These are phyloP conservation scores for Chroicocephalus ridibundus DNA, from an alignment of 2,113 vertebrate species.

Conservation along the genomic window DNA sequence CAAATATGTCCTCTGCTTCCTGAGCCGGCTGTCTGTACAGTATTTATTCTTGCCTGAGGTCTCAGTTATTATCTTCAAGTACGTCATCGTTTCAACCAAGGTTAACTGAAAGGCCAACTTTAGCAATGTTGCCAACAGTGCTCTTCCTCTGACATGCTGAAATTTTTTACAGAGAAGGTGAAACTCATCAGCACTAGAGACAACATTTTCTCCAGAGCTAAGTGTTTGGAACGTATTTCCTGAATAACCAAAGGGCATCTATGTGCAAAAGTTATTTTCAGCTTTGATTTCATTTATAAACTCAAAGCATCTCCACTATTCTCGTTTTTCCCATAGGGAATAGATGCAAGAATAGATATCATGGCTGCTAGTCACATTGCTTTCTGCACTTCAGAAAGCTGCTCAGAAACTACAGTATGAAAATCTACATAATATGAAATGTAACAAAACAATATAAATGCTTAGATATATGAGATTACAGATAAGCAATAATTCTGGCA, in stretches of 20 bases:
- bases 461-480: neutral
- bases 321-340: neutral
- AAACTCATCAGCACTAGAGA: neutral
- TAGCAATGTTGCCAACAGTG: neutral
- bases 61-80: neutral
- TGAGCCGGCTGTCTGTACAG: neutral
- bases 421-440: neutral
- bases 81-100: neutral
- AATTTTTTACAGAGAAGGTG: neutral
- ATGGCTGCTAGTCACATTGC: neutral
- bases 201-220: neutral
- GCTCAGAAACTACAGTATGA: neutral
- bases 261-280: conserved; percentile 15
- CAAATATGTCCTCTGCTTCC: neutral
- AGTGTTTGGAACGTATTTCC: neutral
- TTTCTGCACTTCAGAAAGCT: neutral
- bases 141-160: neutral
- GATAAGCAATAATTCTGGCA: neutral
- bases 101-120: conserved; percentile 17
- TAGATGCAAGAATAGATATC: neutral
- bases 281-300: conserved; percentile 3
- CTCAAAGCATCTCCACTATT: neutral
- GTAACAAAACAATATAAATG: neutral
- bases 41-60: neutral
- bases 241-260: neutral